These are phyloP conservation scores for Drosophila serrata DNA, from an alignment of 1,140 invertebrate species.

Conservation along the genomic window DNA sequence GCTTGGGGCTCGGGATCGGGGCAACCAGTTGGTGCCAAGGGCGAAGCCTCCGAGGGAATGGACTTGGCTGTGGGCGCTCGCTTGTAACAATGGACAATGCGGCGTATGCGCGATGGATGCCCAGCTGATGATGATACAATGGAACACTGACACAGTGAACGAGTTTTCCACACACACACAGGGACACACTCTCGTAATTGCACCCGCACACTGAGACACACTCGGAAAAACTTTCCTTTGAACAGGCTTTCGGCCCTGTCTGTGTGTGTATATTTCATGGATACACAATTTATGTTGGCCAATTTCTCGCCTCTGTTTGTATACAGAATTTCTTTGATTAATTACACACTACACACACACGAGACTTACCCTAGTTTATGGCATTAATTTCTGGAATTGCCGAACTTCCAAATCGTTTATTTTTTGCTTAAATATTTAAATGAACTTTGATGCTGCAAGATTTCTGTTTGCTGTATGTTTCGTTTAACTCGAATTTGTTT, in stretches of 20 bases:
- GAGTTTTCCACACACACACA: slow-evolving; percentile 52
- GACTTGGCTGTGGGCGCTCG: slow-evolving; percentile 4
- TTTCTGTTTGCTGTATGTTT: not conserved
- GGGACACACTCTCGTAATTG: slow-evolving; percentile 22
- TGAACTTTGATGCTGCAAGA: slow-evolving; percentile 6
- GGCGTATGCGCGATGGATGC: slow-evolving; percentile 79
- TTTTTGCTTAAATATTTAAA: slow-evolving; percentile 1
- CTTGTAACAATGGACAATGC: slow-evolving; percentile 73
- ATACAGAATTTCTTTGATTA: slow-evolving; percentile 42
- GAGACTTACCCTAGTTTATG: slow-evolving; percentile 64
- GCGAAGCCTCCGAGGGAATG: slow-evolving; percentile 26
- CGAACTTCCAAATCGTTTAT: not conserved
- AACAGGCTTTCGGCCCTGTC: slow-evolving; percentile 41
- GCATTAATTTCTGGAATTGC: slow-evolving; percentile 10
- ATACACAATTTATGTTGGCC: slow-evolving; percentile 80
- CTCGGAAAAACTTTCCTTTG: slow-evolving; percentile 51
- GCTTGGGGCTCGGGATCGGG: slow-evolving; percentile 32
- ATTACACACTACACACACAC: slow-evolving; percentile 13
- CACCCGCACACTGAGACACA: slow-evolving; percentile 19
- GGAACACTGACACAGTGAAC: slow-evolving; percentile 82
- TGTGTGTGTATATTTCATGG: slow-evolving; percentile 74
- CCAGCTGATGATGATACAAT: slow-evolving; percentile 64
- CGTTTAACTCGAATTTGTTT: slow-evolving; percentile 32
- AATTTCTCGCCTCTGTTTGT: slow-evolving; percentile 65
- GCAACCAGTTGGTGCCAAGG: slow-evolving; percentile 73